Evolutionary conservation across 2,797 vertebrate species (phyloP).

Genomic region (Cottoperca gobio): DNA sequence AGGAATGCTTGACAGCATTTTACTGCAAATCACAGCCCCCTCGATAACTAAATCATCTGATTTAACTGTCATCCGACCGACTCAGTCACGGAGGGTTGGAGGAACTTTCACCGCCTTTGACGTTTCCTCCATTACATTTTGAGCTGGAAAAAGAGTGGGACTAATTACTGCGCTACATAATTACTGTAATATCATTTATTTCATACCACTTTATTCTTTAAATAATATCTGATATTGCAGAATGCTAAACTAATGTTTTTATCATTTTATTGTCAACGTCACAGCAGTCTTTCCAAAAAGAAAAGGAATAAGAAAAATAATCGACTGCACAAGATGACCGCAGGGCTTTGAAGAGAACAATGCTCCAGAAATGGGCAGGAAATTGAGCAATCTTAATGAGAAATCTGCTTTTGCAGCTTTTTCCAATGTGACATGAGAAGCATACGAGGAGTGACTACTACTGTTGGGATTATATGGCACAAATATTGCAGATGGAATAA

Average conservation of each 20-base stretch:
- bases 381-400: constrained; percentile 55
- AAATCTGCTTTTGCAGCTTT: constrained; percentile 49
- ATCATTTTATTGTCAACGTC: constrained; percentile 6
- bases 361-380: constrained; percentile 46
- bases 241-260: background rate
- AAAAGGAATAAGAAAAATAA: constrained; percentile 18
- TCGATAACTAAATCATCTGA: constrained; percentile 44
- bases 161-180: background rate
- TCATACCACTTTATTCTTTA: background rate
- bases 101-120: constrained; percentile 21
- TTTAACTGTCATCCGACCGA: constrained; percentile 44
- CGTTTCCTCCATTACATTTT: background rate
- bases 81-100: constrained; percentile 36
- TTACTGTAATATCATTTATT: background rate
- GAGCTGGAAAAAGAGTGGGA: background rate
- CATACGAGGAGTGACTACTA: constrained; percentile 5
- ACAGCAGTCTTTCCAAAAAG: constrained; percentile 15
- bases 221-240: background rate
- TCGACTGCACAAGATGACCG: constrained; percentile 31
- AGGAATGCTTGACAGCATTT: constrained; percentile 53
- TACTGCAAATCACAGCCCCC: constrained; percentile 41
- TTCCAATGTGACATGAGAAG: constrained; percentile 25
- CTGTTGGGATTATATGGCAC: background rate
- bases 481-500: background rate
- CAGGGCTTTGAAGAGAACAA: constrained; percentile 40